Percentiles rank a stretch among this genome's conserved stretches.
These are phyloP conservation scores for Patella pellucida DNA, from an alignment of 2,888 invertebrate species.

Conservation along the genomic window DNA sequence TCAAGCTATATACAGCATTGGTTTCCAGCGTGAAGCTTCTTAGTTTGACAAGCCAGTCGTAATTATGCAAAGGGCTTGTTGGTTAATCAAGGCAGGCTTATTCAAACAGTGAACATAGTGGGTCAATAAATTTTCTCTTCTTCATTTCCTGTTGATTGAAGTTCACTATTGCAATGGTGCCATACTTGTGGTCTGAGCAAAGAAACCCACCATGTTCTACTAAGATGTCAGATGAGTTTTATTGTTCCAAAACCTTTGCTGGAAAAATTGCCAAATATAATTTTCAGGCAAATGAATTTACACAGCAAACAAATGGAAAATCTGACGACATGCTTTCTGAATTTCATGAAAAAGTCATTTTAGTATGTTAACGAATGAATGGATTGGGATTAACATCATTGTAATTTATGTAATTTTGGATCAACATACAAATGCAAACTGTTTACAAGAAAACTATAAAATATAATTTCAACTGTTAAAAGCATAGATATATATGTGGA, in stretches of 20 bases:
- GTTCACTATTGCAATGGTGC: background rate
- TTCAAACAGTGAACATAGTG: background rate
- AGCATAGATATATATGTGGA: too few species aligned
- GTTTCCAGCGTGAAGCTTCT: too few species aligned
- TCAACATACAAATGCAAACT: too few species aligned
- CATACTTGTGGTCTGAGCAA: background rate
- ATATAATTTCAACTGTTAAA: too few species aligned
- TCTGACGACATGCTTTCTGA: background rate
- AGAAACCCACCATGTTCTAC: slow-evolving; percentile 5
- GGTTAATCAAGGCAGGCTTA: slow-evolving; percentile 4
- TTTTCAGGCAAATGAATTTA: background rate
- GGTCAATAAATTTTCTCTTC: slow-evolving; percentile 6
- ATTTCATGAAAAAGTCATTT: too few species aligned
- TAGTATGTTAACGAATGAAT: too few species aligned
- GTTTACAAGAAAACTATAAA: too few species aligned
- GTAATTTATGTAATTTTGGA: too few species aligned
- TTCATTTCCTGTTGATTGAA: slow-evolving; percentile 4
- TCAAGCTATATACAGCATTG: too few species aligned
- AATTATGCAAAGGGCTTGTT: background rate
- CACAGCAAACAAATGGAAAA: background rate
- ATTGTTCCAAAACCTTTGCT: slow-evolving; percentile 1
- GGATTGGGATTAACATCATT: too few species aligned
- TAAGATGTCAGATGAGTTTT: background rate
- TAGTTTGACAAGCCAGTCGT: background rate
- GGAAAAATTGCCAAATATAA: slow-evolving; percentile 7